Evolutionary conservation across 92 coral and sea anemone species (phyloP), one percentile per base, ranked within the genome.

Genomic region (Galaxea fascicularis): DNA sequence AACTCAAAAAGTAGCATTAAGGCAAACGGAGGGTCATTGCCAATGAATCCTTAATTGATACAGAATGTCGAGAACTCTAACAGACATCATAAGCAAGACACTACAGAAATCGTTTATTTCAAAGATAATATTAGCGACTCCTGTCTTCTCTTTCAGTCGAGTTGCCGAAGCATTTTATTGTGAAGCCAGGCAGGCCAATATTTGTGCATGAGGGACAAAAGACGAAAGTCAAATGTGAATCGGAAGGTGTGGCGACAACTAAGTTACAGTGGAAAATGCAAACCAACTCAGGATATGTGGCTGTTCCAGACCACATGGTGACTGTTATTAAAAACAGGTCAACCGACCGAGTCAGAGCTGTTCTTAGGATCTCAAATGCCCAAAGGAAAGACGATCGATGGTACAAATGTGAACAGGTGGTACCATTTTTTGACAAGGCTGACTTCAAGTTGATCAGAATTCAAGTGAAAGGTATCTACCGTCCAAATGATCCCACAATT

Each of bases 361-460:
- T 77, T 8, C 68, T 83, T 20, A 82, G 30, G 78, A 82, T 88
- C 5, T 62, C 57, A 56, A 83, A 88, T 58, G 88, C 85, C 13
- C 39, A 44, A 21, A 46, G 51, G 60, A 31, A 51, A 63, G 85
- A 88, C 76, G 56, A 71, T 47, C 88, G 88, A 82, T 72, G 10
- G n/a, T 87, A 80, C 64, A 51, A 62, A 25, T 87, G 91, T 70
- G 51, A 71, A 14, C 21, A 56, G 44, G 45, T 29, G 3, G 75
- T 35, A 35, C 41, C 41, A 35, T 35, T 45, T 41, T 18, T 20
- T 24, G 28, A 35, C 66, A 47, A 20, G 47, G 79, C 44, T 28
- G 84, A 71, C 46, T n/a, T n/a, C n/a, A 71, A 63, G 59, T 20
- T 4, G 24, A 71, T 65, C 1, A 12, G 24, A 47, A 17, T 86